phyloP scores from a whole-genome alignment of 2,113 vertebrate species.

The Hucho hucho region DNA sequence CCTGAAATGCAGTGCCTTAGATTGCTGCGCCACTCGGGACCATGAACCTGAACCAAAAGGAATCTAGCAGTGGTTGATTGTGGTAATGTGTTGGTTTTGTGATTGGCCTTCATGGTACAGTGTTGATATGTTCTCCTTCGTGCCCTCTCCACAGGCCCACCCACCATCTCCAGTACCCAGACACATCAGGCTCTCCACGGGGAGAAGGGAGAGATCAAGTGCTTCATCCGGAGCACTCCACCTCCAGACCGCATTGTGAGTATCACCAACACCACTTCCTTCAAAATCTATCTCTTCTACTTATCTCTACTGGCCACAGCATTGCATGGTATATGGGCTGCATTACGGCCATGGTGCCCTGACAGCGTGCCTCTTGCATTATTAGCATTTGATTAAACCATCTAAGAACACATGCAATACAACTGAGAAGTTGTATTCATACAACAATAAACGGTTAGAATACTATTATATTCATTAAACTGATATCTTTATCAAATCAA shows the following conservation, averaged over 20 bases:
- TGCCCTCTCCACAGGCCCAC: conserved; percentile 80
- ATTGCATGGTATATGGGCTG: conserved; percentile 7
- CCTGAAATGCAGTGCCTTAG: too few species aligned
- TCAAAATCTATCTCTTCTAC: neutral
- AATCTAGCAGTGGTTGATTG: neutral
- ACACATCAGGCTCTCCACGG: conserved; percentile 95
- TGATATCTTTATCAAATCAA: conserved; percentile 20
- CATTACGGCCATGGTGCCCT: neutral
- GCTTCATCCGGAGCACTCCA: conserved; percentile 96
- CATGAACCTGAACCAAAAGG: conserved; percentile 15
- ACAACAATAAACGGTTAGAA: conserved; percentile 40
- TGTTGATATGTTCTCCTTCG: neutral
- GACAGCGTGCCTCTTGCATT: conserved; percentile 23
- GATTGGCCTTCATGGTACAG: conserved; percentile 9
- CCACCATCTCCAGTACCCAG: conserved; percentile 98
- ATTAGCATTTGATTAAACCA: conserved; percentile 26
- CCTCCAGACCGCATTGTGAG: conserved; percentile 96
- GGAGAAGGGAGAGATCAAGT: conserved; percentile 98
- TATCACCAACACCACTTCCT: conserved; percentile 39
- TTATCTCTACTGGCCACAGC: neutral
- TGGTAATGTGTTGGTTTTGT: conserved; percentile 22
- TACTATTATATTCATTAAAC: conserved; percentile 36
- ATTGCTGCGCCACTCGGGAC: too few species aligned
- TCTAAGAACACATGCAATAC: conserved; percentile 22
- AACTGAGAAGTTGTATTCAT: conserved; percentile 18